These are phyloP conservation scores for Cephus pygmeus DNA, from an alignment of 2,888 invertebrate species.

Conservation along the genomic window DNA sequence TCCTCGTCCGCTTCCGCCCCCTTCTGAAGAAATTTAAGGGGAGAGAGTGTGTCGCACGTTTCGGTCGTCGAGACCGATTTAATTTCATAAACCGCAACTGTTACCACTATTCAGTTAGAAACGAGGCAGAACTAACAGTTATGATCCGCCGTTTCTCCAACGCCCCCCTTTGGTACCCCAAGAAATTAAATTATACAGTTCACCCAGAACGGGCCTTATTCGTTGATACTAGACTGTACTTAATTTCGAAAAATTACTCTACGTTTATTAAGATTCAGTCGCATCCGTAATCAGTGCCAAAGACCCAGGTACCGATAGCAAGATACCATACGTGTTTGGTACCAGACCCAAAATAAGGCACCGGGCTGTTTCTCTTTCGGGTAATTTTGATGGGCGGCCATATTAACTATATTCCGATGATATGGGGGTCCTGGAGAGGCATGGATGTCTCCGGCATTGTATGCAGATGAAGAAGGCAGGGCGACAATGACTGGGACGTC, in stretches of 20 bases:
- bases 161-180: neutral
- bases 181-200: neutral
- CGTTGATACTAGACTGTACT: neutral
- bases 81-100: conserved; percentile 67
- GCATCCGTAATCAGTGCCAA: neutral
- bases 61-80: conserved; percentile 56
- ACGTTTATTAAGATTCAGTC: neutral
- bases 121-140: conserved; percentile 57
- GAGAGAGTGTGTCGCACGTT: conserved; percentile 45
- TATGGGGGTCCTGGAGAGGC: conserved; percentile 39
- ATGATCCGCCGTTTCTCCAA: conserved; percentile 42
- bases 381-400: conserved; percentile 56
- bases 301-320: neutral
- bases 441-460: conserved; percentile 61
- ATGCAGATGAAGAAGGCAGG: conserved; percentile 66
- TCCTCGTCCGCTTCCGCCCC: conserved; percentile 8
- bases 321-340: neutral
- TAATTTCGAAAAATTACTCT: neutral
- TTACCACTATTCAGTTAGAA: conserved; percentile 61
- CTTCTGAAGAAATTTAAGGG: conserved; percentile 20
- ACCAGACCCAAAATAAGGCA: neutral
- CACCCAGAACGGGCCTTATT: neutral
- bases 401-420: conserved; percentile 59
- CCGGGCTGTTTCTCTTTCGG: conserved; percentile 38
- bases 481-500: conserved; percentile 62